Conservation (phyloP, 2,888 invertebrate genomes). For the Linnaemya vulpina region DNA sequence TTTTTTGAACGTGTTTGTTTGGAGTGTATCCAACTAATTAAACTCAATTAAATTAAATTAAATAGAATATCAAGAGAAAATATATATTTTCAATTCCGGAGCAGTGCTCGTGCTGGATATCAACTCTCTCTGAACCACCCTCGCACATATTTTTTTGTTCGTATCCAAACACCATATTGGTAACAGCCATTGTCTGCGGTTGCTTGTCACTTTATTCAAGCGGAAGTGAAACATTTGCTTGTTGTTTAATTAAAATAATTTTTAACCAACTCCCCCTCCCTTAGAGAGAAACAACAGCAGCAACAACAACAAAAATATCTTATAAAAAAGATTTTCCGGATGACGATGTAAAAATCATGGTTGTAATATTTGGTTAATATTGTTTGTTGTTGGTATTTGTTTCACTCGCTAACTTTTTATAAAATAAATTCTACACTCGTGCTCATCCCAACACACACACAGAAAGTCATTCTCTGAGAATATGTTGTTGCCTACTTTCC, state of each 20-base stretch:
- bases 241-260: slow-evolving; percentile 79
- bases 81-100: no score
- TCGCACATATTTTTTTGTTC: slow-evolving; percentile 23
- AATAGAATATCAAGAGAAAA: no score
- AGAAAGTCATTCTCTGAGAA: background rate
- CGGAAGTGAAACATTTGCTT: slow-evolving; percentile 80
- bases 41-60: no score
- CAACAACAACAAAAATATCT: background rate
- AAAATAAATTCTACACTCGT: background rate
- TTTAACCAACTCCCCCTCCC: slow-evolving; percentile 27
- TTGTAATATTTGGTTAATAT: slow-evolving; percentile 49
- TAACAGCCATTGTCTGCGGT: slow-evolving; percentile 69
- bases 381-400: slow-evolving; percentile 43
- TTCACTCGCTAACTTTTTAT: background rate
- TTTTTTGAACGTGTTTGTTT: no score
- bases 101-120: no score
- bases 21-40: no score
- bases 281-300: no score
- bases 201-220: slow-evolving; percentile 78
- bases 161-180: slow-evolving; percentile 57
- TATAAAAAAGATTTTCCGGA: background rate
- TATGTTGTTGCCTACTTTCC: no score
- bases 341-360: slow-evolving; percentile 28
- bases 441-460: background rate
- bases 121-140: background rate